Conservation (phyloP, 2,888 invertebrate genomes). For the Lithosia quadra region DNA sequence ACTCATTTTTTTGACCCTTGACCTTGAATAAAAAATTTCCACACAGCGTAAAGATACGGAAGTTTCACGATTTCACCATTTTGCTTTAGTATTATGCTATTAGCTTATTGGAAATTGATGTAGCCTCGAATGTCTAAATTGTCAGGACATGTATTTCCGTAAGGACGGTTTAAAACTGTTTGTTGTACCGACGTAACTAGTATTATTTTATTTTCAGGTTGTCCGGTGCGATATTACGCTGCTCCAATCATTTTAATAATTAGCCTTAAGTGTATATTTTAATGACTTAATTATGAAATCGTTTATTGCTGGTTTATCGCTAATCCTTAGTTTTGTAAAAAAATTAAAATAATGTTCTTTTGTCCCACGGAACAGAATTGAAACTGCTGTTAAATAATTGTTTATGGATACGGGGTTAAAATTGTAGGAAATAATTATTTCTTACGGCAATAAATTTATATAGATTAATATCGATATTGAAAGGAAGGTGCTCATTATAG, state of each 20-base stretch:
- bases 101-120: too few species aligned
- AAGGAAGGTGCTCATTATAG: too few species aligned
- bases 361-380: background rate
- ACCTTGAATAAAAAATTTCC: too few species aligned
- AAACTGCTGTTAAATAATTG: too few species aligned
- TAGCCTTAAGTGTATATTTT: slow-evolving; percentile 28
- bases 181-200: slow-evolving; percentile 28
- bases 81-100: too few species aligned
- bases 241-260: slow-evolving; percentile 35
- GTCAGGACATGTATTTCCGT: background rate
- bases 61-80: too few species aligned
- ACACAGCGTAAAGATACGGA: too few species aligned
- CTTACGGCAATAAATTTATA: background rate
- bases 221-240: slow-evolving; percentile 35
- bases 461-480: background rate
- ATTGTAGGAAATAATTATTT: background rate
- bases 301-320: background rate
- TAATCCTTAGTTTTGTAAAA: background rate
- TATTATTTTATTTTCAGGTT: slow-evolving; percentile 53
- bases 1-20: too few species aligned
- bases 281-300: slow-evolving; percentile 16
- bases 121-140: too few species aligned
- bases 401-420: background rate
- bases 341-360: background rate
- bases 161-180: slow-evolving; percentile 20